Base-by-base conservation (phyloP, 2,113 vertebrate genomes). In the Callipepla californica region DNA sequence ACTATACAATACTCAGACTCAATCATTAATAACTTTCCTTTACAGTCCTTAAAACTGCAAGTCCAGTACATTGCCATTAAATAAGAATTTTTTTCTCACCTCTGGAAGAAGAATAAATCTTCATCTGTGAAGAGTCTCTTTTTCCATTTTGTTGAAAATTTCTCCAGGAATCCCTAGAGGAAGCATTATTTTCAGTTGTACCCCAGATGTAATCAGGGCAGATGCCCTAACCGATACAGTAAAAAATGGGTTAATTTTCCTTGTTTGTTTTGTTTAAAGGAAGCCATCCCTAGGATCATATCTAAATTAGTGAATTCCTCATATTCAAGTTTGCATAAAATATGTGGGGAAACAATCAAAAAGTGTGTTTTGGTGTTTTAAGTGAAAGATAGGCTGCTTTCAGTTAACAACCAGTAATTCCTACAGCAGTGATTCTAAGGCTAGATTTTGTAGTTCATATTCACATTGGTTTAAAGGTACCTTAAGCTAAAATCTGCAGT, bases 11-110 rank as follows among this genome's bases (percentile, higher is more conserved):
- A 40, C 21, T 50, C 59, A 67, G 22, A 38, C 12, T 61, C 23
- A 62, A 78, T 75, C 65, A 73, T 67, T 91, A 89, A 62, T 59
- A 94, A 34, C 77, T 76, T 85, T 93, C 63, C 17, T 63, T 38
- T 15, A 42, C 1, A 4, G 7, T 45, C 81, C 40, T 68, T 69
- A 67, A 86, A 95, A 61, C 57, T 63, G 4, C 32, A 17, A 87
- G 13, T 67, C 25, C 10, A 82, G 20, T 13, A 77, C 13, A 44
- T 32, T 70, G 13, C 9, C 30, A 53, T 44, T 87, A 69, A 76
- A 74, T 79, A 75, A 63, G 34, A 13, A 2, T 6, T 30, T 48
- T 78, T 90, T 16, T 61, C 11, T 32, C 28, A 57, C 22, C 45
- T 87, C 42, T 80, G 32, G 34, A 38, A 89, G 26, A 87, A 82